Conservation (phyloP, 2,113 vertebrate species). For the Ivindomyrus marchei region DNA sequence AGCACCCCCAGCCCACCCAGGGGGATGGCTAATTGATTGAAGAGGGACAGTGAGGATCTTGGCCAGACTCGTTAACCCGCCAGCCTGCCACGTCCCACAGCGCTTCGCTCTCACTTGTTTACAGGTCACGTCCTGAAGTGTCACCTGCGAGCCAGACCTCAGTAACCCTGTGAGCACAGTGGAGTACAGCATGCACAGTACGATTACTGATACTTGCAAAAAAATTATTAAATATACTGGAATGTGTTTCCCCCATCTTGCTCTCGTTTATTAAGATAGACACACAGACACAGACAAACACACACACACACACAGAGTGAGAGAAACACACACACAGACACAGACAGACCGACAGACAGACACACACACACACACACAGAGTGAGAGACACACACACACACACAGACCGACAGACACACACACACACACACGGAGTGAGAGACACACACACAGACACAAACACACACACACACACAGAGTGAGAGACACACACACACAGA, state of each 20-base stretch:
- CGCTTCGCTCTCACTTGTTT: neutral
- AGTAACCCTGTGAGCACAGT: neutral
- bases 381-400: too few relatives aligned
- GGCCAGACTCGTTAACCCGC: constrained; percentile 12
- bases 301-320: neutral
- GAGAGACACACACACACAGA: neutral
- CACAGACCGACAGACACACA: too few relatives aligned
- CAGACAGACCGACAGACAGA: neutral
- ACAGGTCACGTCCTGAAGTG: neutral
- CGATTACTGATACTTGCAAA: neutral
- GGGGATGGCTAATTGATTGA: constrained; percentile 29
- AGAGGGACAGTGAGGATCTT: constrained; percentile 14
- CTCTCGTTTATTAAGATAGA: too few relatives aligned
- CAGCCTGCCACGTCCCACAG: neutral
- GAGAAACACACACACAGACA: too few relatives aligned
- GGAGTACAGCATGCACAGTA: neutral
- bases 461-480: too few relatives aligned
- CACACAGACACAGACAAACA: neutral
- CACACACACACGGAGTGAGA: neutral
- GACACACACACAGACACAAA: too few relatives aligned
- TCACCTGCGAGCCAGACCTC: neutral
- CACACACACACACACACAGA: neutral
- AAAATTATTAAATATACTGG: neutral
- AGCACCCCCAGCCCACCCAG: constrained; percentile 23
- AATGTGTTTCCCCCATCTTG: neutral